These are phyloP conservation scores for Limenitis camilla DNA, from an alignment of 2,888 invertebrate species.

Conservation along the genomic window DNA sequence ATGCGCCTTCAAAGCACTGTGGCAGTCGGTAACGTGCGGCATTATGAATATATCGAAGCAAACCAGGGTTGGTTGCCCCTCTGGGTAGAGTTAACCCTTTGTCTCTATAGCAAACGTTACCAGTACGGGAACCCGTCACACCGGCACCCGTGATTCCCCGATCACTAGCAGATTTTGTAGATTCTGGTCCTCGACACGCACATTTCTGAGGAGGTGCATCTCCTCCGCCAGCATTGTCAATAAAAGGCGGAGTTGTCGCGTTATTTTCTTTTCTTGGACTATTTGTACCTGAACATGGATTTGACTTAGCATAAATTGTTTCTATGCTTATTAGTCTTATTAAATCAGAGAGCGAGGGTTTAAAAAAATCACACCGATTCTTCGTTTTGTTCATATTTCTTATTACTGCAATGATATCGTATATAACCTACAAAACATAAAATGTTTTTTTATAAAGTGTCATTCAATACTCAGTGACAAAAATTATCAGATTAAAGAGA, in stretches of 20 bases:
- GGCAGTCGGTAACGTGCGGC: constrained; percentile 58
- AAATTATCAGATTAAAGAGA: too few relatives aligned
- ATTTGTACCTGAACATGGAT: constrained; percentile 32
- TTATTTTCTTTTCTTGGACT: constrained; percentile 34
- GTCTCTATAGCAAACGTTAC: constrained; percentile 31
- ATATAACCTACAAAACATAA: constrained; percentile 1
- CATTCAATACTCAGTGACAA: too few relatives aligned
- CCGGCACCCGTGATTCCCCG: constrained; percentile 67
- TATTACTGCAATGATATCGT: too few relatives aligned
- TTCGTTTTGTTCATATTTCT: constrained; percentile 28
- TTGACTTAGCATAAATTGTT: constrained; percentile 49
- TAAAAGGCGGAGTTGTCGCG: constrained; percentile 13
- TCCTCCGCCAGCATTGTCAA: constrained; percentile 30
- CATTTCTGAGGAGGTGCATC: constrained; percentile 36
- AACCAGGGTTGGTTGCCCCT: constrained; percentile 53
- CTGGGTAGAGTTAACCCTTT: constrained; percentile 41
- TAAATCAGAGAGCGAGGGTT: constrained; percentile 42
- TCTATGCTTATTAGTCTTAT: constrained; percentile 47
- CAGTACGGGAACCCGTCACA: constrained; percentile 58
- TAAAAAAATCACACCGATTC: constrained; percentile 27
- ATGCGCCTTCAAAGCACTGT: constrained; percentile 67
- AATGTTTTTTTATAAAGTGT: background rate
- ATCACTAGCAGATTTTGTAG: constrained; percentile 37
- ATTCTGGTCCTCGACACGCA: constrained; percentile 31
- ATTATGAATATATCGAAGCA: constrained; percentile 61